Evolutionary conservation across 2,113 vertebrate genomes (phyloP).

Genomic region (Protobothrops mucrosquamatus): DNA sequence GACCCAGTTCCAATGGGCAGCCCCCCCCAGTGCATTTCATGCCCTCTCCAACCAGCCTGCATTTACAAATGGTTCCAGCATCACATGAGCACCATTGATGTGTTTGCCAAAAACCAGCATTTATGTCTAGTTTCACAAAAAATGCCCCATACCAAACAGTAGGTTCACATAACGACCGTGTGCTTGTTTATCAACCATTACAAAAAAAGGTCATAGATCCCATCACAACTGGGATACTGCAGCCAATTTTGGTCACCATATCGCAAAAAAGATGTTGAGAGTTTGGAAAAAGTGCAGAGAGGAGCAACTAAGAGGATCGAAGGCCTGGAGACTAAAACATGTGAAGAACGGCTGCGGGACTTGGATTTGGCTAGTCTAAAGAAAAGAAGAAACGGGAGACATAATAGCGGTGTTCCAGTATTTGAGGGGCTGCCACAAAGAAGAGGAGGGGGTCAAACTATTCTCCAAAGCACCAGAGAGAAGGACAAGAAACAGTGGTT

Average conservation of each 20-base stretch:
- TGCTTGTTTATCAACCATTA: not conserved
- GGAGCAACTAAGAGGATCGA: no score
- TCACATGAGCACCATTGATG: not conserved
- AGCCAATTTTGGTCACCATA: no score
- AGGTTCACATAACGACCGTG: not conserved
- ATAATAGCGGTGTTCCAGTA: no score
- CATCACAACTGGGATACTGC: not conserved
- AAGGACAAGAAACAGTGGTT: rapidly evolving
- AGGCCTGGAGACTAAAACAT: no score
- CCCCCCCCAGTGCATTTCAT: not conserved
- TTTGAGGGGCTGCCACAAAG: no score
- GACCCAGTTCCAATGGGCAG: not conserved
- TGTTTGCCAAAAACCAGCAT: not conserved
- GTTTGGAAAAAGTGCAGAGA: no score
- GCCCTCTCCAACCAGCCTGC: not conserved
- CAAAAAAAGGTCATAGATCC: not conserved
- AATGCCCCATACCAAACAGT: not conserved
- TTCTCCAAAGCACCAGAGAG: no score
- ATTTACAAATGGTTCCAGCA: not conserved
- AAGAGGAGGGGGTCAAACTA: no score
- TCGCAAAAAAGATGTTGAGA: no score
- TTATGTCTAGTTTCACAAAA: not conserved
- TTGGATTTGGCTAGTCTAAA: no score
- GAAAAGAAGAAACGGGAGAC: no score
- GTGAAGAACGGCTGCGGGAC: no score